A percentile compares a stretch with the other conserved stretches of the same genome.
Evolutionary conservation across 2,797 vertebrate genomes (phyloP).

Genomic region (Phrynocephalus forsythii): DNA sequence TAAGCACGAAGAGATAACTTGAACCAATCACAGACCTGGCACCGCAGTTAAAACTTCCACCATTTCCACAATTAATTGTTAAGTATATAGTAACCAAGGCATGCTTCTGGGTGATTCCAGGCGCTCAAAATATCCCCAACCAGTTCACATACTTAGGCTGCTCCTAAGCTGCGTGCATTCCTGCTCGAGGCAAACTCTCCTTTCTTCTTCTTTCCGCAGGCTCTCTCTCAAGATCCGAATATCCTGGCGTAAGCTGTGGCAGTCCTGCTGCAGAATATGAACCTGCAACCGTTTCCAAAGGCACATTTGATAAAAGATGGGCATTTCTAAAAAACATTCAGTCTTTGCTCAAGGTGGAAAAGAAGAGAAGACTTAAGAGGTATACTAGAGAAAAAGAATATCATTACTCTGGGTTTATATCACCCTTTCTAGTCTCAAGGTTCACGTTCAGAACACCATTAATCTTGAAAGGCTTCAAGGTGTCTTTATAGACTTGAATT

Average conservation of each 20-base stretch:
- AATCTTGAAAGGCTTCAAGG: too few relatives aligned
- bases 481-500: too few relatives aligned
- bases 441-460: not conserved
- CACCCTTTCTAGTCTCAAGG: too few relatives aligned
- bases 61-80: not conserved
- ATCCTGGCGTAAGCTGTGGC: conserved; percentile 64
- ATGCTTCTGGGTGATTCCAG: not conserved
- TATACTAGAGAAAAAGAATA: not conserved
- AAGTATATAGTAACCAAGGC: not conserved
- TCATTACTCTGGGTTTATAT: not conserved
- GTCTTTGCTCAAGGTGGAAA: not conserved
- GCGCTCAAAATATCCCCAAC: not conserved
- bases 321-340: not conserved
- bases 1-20: not conserved
- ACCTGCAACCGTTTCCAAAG: conserved; percentile 69
- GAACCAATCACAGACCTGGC: not conserved
- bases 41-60: not conserved
- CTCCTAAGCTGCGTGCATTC: conserved; percentile 59
- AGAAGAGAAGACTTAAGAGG: not conserved
- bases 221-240: conserved; percentile 63
- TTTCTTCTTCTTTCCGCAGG: conserved; percentile 68
- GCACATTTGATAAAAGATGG: not conserved
- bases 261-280: conserved; percentile 74
- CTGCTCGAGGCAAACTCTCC: conserved; percentile 64
- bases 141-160: conserved; percentile 66